phyloP scores from a whole-genome alignment of 2,113 vertebrate species.

The pig (Sus scrofa) region T2T-Sscrofa CM000814.6:89751001-89751500 shows the following conservation, averaged over 20 bases:
- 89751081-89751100: neutral
- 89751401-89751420: neutral
- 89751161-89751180: neutral
- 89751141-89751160: neutral
- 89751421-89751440: conserved; percentile 8
- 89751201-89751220: neutral
- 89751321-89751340: neutral
- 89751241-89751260: neutral
- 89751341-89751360: neutral
- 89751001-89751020: conserved; percentile 37
- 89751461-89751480: neutral
- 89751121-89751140: neutral
- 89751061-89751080: neutral
- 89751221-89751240: neutral
- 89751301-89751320: neutral
- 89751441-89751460: neutral
- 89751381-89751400: neutral
- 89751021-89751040: neutral
- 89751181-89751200: neutral
- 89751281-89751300: neutral
- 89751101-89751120: neutral
- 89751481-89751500: neutral
- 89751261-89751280: neutral
- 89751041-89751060: neutral
- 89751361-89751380: neutral